Evolutionary conservation across 2,888 invertebrate species (phyloP).

Genomic region (Ametastegia equiseti): DNA sequence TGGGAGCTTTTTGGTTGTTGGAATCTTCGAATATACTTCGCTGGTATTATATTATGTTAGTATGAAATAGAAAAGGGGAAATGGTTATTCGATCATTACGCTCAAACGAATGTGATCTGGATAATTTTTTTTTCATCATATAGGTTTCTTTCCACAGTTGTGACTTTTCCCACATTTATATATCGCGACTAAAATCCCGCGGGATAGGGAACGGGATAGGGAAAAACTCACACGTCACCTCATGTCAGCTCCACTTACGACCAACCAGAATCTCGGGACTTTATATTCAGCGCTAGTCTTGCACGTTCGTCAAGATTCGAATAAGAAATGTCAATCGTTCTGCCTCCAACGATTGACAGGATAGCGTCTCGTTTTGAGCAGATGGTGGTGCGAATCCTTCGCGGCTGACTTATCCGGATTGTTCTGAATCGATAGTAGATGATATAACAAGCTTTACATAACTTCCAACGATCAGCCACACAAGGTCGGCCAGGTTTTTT

Average conservation of each 20-base stretch:
- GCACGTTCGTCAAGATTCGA: conserved; percentile 38
- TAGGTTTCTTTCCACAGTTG: not conserved
- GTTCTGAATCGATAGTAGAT: conserved; percentile 15
- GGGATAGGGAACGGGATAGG: not conserved
- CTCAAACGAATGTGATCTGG: not conserved
- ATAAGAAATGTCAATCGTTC: conserved; percentile 36
- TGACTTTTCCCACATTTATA: not conserved
- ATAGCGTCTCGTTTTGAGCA: not conserved
- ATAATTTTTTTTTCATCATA: not conserved
- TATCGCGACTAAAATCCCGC: not conserved
- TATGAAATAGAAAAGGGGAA: not conserved
- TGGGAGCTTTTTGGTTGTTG: not conserved
- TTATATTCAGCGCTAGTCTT: conserved; percentile 33
- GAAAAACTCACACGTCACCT: not conserved
- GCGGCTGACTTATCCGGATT: not conserved
- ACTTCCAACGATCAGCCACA: not conserved
- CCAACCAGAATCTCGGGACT: conserved; percentile 1
- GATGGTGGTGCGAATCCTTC: not conserved
- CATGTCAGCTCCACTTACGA: conserved; percentile 23
- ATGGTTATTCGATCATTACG: not conserved
- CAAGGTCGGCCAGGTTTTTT: too few relatives aligned
- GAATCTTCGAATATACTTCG: not conserved
- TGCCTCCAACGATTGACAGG: conserved; percentile 7
- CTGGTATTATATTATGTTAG: not conserved
- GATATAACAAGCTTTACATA: not conserved